phyloP scores from a whole-genome alignment of 2,888 invertebrate genomes.

The Polymixis flavicincta region DNA sequence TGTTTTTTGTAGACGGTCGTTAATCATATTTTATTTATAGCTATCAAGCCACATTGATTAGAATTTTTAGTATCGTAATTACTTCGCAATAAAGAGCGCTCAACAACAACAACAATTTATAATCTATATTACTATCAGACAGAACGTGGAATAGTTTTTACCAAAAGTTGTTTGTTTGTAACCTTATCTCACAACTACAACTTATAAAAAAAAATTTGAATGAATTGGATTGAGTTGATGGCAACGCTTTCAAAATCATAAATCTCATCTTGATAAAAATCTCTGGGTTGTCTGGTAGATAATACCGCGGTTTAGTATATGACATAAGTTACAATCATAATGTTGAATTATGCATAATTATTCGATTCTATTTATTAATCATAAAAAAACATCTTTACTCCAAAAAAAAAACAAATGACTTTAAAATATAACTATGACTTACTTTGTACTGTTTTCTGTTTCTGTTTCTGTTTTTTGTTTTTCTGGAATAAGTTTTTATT shows the following conservation, averaged over 20 bases:
- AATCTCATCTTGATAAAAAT: not conserved
- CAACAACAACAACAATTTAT: not conserved
- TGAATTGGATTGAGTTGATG: not conserved
- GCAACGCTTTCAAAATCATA: not conserved
- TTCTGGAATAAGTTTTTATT: no score
- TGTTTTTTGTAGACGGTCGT: conserved; percentile 16
- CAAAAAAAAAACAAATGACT: no score
- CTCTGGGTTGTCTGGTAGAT: not conserved
- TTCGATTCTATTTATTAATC: no score
- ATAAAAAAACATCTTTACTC: no score
- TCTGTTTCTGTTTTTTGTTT: no score
- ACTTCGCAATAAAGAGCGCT: not conserved
- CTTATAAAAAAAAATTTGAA: not conserved
- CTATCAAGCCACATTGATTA: conserved; percentile 3
- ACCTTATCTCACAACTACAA: not conserved
- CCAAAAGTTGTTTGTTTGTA: not conserved
- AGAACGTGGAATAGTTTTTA: not conserved
- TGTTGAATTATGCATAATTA: no score
- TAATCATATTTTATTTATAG: not conserved
- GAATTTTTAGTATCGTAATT: not conserved
- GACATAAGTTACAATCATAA: not conserved
- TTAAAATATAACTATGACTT: no score
- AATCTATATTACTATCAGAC: conserved; percentile 2
- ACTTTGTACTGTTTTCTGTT: no score
- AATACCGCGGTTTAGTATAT: not conserved